Conservation (phyloP, 2,797 vertebrate species). For the Gallirallus australis region DNA sequence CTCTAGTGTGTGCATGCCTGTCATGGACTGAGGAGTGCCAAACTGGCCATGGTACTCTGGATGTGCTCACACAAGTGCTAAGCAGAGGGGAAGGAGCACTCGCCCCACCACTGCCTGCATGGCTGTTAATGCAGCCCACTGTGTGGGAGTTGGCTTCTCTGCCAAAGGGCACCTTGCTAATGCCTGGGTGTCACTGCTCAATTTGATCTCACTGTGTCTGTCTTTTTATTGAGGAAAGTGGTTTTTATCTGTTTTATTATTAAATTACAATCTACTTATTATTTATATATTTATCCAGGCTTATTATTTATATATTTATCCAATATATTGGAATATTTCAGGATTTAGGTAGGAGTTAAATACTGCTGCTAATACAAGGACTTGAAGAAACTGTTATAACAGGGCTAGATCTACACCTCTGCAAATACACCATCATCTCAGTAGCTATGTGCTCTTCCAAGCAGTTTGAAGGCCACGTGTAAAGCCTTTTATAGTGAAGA, state of each 20-base stretch:
- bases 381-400: neutral
- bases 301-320: neutral
- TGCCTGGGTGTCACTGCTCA: neutral
- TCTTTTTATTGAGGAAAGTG: neutral
- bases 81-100: no score
- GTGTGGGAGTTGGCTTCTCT: neutral
- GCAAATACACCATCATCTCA: neutral
- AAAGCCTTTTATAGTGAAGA: neutral
- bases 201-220: fast-evolving
- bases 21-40: neutral
- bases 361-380: neutral
- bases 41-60: neutral
- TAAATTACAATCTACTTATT: neutral
- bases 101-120: no score
- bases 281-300: neutral
- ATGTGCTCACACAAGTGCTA: neutral
- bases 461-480: neutral
- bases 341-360: neutral
- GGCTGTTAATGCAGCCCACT: no score
- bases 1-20: neutral
- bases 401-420: neutral
- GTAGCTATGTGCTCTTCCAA: neutral
- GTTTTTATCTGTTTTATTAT: neutral
- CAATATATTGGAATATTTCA: neutral
- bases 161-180: neutral